These are phyloP conservation scores for Drosophila pectinifera DNA, from an alignment of 1,140 invertebrate genomes.

Conservation along the genomic window DNA sequence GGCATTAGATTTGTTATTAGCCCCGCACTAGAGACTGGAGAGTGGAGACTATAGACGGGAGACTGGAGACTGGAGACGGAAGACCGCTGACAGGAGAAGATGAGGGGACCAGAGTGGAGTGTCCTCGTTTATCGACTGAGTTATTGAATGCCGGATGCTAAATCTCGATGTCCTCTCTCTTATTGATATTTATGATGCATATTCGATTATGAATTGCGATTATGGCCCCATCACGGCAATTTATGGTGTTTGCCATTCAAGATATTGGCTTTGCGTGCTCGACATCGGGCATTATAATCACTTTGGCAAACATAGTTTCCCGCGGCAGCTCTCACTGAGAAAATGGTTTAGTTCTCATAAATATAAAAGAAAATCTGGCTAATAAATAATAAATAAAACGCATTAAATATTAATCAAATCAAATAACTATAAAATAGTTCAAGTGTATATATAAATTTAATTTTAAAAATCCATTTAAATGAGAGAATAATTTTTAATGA, in stretches of 20 bases:
- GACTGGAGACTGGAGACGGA: not conserved
- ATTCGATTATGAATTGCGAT: conserved; percentile 29
- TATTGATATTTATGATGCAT: conserved; percentile 37
- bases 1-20: conserved; percentile 46
- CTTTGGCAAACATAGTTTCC: conserved; percentile 4
- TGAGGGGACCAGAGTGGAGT: not conserved
- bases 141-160: conserved; percentile 27
- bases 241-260: conserved; percentile 8
- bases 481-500: no score
- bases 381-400: no score
- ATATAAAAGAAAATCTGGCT: not conserved
- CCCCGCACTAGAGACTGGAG: not conserved
- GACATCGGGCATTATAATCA: conserved; percentile 7
- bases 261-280: conserved; percentile 11
- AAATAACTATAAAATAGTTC: no score
- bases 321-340: not conserved
- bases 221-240: conserved; percentile 19
- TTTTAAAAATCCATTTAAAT: not conserved
- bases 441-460: not conserved
- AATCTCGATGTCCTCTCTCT: conserved; percentile 9
- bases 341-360: not conserved
- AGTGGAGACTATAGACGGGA: no score
- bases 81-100: not conserved
- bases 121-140: conserved; percentile 23
- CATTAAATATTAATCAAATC: no score